Evolutionary conservation across 2,797 vertebrate species (phyloP), one percentile per base, ranked within the genome.

Genomic region (Percopsis omiscomaycus): DNA sequence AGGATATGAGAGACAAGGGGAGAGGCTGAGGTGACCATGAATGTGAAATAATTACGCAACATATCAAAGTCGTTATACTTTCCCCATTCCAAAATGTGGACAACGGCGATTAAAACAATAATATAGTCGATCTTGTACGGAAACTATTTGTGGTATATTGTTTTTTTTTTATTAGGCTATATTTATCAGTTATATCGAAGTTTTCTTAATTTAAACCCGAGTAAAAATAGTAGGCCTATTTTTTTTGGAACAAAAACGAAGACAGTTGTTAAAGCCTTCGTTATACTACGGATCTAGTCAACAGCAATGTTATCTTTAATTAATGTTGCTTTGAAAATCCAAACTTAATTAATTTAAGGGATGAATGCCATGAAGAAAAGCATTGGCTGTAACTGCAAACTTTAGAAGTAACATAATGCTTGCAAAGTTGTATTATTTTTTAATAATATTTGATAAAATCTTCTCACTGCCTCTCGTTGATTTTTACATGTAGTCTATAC

Each of bases 1-100:
- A 83, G 50, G 59, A 69, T 71, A 69, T 74, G 42, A 71, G 68
- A 75, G 62, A 58, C 16, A 42, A 10, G 61, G 60, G 69, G 69
- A 61, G 64, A 51, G 32, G 29, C 50, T 48, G 58, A 14, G 58
- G 22, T 55, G n/a, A 64, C 68, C 62, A 71, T 83, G 53, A 56
- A 55, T 29, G 62, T 30, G n/a, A 69, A 75, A 68, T 63, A 61
- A 64, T 45, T 68, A 63, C 14, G 15, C 61, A 59, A 55, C 75
- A 63, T 16, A 60, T 55, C 51, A 46, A 56, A 73, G 69, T n/a
- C 60, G 69, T 2, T 42, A 61, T 60, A 42, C 22, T 61, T 55
- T 32, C 28, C 54, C 54, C 54, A n/a, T 32, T 37, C 32, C 22
- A 22, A 22, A 22, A 22, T 22, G 22, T 22, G 22, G 22, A 22